Base-by-base conservation (phyloP, 2,888 invertebrate genomes). In the Tetragnatha montana region DNA sequence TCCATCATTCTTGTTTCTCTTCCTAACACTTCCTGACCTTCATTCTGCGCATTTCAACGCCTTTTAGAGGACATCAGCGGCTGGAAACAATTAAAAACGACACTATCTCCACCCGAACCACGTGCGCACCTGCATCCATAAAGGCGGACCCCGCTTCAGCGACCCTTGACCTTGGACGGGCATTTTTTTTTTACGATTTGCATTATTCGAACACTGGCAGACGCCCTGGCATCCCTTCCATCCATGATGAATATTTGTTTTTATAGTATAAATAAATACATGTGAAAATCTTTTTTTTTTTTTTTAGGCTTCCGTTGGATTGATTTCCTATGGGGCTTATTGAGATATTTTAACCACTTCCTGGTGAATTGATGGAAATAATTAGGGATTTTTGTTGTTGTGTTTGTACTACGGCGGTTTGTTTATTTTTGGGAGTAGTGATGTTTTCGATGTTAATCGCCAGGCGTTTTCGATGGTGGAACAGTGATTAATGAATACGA, bases 151-250 rank as follows among this genome's bases (percentile, higher is more conserved):
- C 80, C 71, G 68, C 35, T 49, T 82, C 78, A 6, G 19, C 49
- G 85, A 84, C 81, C 81, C 89, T 89, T 89, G 89, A 89, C 89
- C 89, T 89, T 89, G 85, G 60, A 35, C 51, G 21, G 35, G 80
- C 12, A n/a, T 75, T 35, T 35, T 35, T 35, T 4, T 68, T 87
- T 49, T n/a, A n/a, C 47, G 35, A 88, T 88, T 88, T 82, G 88
- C 88, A 88, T 35, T 35, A 35, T 88, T 22, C 35, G 22, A 60
- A 68, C 71, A 51, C 10, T n/a, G 12, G 88, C 50, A 82, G 51
- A 82, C 82, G 78, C 82, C 88, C 82, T 21, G 19, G 22, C 22
- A 60, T 17, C 60, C 0, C 6, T 17, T 60, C 14, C 6, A 6
- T 14, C 8, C 60, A 35, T 35, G 35, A 35, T 35, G 35, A 35